A percentile compares a stretch with the other conserved stretches of the same genome.
Evolutionary conservation across 2,113 vertebrate species (phyloP).

Genomic region (Dicerorhinus sumatrensis): DNA sequence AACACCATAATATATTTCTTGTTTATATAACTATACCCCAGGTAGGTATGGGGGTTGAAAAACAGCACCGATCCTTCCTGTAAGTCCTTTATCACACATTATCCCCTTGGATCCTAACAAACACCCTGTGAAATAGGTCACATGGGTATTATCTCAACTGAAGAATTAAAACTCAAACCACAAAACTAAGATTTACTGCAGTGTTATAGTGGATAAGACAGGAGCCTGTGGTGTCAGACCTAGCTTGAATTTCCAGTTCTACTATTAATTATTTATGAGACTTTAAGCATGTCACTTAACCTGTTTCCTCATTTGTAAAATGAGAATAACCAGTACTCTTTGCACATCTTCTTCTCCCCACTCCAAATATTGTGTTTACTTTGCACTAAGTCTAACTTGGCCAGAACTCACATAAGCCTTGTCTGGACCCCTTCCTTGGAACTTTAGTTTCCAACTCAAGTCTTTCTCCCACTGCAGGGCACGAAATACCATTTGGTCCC

Average conservation of each 20-base stretch:
- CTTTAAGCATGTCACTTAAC: neutral
- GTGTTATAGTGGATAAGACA: neutral
- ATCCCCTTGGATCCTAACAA: neutral
- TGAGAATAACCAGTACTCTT: neutral
- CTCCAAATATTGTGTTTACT: neutral
- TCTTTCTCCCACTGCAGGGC: neutral
- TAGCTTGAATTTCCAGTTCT: neutral
- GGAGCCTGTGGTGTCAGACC: neutral
- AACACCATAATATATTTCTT: neutral
- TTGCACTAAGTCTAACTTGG: neutral
- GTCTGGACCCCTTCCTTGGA: neutral
- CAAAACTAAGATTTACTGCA: slow-evolving; percentile 5
- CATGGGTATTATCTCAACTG: neutral
- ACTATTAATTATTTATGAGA: neutral
- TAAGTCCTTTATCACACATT: neutral
- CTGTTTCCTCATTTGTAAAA: neutral
- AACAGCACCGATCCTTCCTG: neutral
- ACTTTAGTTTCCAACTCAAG: neutral
- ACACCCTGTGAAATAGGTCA: neutral
- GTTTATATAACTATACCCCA: neutral
- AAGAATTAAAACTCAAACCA: slow-evolving; percentile 22
- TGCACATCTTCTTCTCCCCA: neutral
- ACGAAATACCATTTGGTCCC: neutral
- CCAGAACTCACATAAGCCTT: neutral
- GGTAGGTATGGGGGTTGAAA: neutral